phyloP scores from a whole-genome alignment of 2,113 vertebrate genomes.

The Cynoglossus semilaevis region DNA sequence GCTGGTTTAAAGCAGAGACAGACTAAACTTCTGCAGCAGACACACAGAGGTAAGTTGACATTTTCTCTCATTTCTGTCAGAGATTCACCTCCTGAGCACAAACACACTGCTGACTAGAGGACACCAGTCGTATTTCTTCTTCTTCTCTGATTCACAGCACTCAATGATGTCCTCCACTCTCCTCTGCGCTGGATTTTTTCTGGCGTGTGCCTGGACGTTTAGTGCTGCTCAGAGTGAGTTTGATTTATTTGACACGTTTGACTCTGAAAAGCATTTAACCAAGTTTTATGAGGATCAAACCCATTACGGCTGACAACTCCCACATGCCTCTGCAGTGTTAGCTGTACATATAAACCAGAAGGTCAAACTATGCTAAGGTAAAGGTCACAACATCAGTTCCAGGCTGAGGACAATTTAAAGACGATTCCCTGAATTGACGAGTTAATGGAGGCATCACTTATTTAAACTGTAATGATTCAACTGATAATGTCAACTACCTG shows the following conservation, averaged over 20 bases:
- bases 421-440: neutral
- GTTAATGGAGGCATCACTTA: neutral
- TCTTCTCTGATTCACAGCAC: constrained; percentile 19
- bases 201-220: constrained; percentile 33
- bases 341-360: too few relatives aligned
- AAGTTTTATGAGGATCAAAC: neutral
- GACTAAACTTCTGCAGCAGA: constrained; percentile 7
- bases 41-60: constrained; percentile 15
- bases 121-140: neutral
- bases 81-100: neutral
- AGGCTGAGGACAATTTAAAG: constrained; percentile 14
- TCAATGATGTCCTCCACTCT: constrained; percentile 45
- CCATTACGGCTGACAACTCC: too few relatives aligned
- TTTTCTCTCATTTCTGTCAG: neutral
- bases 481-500: too few relatives aligned
- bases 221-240: constrained; percentile 62
- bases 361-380: neutral
- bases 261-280: neutral
- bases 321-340: too few relatives aligned
- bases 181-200: constrained; percentile 33
- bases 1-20: constrained; percentile 42
- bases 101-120: neutral
- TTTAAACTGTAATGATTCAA: neutral
- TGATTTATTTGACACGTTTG: neutral
- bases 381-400: neutral